These are phyloP conservation scores for Parnassius apollo DNA, from an alignment of 2,888 invertebrate species.

Conservation along the genomic window DNA sequence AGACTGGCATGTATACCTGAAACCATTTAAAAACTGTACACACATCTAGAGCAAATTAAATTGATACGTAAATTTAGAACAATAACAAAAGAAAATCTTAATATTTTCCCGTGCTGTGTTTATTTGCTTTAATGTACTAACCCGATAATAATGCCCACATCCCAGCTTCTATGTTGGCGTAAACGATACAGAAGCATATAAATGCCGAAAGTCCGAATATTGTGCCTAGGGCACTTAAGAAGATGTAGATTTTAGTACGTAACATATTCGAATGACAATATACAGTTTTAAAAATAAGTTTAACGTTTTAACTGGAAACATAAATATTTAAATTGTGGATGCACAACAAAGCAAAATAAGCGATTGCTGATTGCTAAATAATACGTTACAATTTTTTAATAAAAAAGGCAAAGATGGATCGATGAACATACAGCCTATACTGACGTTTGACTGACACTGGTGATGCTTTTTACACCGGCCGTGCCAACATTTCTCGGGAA, in stretches of 20 bases:
- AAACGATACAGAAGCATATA: slow-evolving; percentile 73
- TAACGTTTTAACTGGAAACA: not conserved
- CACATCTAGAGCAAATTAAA: not conserved
- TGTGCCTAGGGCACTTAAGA: slow-evolving; percentile 59
- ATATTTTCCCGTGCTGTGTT: too few relatives aligned
- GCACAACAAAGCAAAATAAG: not conserved
- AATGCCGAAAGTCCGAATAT: slow-evolving; percentile 66
- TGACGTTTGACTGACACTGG: too few relatives aligned
- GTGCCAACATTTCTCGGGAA: too few relatives aligned
- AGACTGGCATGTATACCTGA: slow-evolving; percentile 63
- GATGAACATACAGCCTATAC: too few relatives aligned
- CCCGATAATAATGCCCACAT: slow-evolving; percentile 74
- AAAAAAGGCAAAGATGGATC: too few relatives aligned
- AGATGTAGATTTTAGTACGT: slow-evolving; percentile 68
- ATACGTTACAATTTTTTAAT: too few relatives aligned
- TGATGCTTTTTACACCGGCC: too few relatives aligned
- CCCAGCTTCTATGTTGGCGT: slow-evolving; percentile 72
- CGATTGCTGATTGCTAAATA: too few relatives aligned
- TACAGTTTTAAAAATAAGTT: not conserved
- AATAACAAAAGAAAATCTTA: too few relatives aligned
- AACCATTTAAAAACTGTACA: slow-evolving; percentile 25
- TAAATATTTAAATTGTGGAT: slow-evolving; percentile 15
- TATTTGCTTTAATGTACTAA: slow-evolving; percentile 39
- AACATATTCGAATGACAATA: slow-evolving; percentile 45
- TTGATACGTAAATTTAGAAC: too few relatives aligned